Evolutionary conservation across 2,888 invertebrate species (phyloP), one percentile per base, ranked within the genome.

Genomic region (Xylota segnis): DNA sequence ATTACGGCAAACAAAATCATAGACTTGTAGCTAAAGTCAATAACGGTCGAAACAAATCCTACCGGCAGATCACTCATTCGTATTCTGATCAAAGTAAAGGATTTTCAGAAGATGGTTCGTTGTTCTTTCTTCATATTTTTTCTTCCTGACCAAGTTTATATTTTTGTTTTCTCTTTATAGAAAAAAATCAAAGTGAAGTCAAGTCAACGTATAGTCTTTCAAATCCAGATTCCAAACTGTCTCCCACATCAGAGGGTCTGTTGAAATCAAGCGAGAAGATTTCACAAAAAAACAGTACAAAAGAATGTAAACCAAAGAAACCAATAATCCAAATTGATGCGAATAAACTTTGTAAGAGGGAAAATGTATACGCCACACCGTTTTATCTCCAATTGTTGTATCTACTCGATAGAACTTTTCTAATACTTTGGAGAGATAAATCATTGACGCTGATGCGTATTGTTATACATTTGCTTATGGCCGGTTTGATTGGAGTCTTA

Each of bases 381-480:
- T 95, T 94, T 88, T 93, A 93, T 89, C 93, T 93, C 32, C 95
- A 95, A 90, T 89, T 95, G 12, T 89, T 90, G 92, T 96, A 56
- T 92, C n/a, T 97, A 74, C 92, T 96, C 71, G 92, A 94, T 88
- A 92, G 95, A 88, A 94, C 95, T 43, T 94, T 94, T 88, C 90
- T 95, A 77, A 94, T 95, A 82, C 93, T 95, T 79, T 95, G 95
- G 91, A 94, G 97, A 50, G 95, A 96, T 89, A 95, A 94, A 78
- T 94, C 96, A 27, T 93, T 98, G 89, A 97, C 97, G 1, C 93
- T 96, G 56, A 95, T 96, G 89, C 94, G 98, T 27, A 93, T 97
- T 59, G 93, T 94, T 9, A 97, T 98, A 87, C 98, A 98, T 90
- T 92, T 96, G 45, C 89, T 94, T 0, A 96, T 98, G 90, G 98